Evolutionary conservation across 2,113 vertebrate species (phyloP), one percentile per base, ranked within the genome.

Genomic region (Todiramphus chloris): DNA sequence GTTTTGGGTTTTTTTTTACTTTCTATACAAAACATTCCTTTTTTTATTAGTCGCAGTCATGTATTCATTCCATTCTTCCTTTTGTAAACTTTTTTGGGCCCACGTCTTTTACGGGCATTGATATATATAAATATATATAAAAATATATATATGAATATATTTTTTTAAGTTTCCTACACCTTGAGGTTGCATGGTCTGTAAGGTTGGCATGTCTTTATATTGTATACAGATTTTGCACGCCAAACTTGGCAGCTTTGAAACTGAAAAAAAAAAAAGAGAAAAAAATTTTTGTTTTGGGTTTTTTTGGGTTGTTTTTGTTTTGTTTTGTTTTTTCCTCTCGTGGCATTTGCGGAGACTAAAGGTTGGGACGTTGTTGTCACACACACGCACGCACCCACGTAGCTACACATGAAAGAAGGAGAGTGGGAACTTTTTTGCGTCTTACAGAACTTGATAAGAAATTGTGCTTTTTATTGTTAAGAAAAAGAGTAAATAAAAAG

Each of bases 171-270:
- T 98, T 98, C 98, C 98, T 98, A 98, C 98, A 96, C 95, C 96
- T 97, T 94, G 98, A 98, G 96, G 97, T 98, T 98, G 99, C 99
- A 99, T 99, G 99, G 98, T 98, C 98, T 94, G 94, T 98, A 94
- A 94, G 97, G 98, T 98, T 97, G 95, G 99, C 99, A 99, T 99
- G 99, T 98, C 98, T 98, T 98, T 97, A 89, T 97, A 96, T 96
- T 94, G 97, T 97, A 97, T 73, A 97, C 97, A 92, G 97, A 97
- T 97, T 98, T 97, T 98, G 98, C 98, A 98, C 96, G 97, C 98
- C 97, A 96, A 79, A 94, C 95, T 96, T 94, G 97, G 98, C 98
- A 98, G 97, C 98, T 98, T 96, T 95, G 97, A 86, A 84, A 86
- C 91, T 5, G 39, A 62, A 72, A 84, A 83, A 80, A 81, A 59